Conservation (phyloP, 2,888 invertebrate genomes). For the Meiosimyza platycephala region DNA sequence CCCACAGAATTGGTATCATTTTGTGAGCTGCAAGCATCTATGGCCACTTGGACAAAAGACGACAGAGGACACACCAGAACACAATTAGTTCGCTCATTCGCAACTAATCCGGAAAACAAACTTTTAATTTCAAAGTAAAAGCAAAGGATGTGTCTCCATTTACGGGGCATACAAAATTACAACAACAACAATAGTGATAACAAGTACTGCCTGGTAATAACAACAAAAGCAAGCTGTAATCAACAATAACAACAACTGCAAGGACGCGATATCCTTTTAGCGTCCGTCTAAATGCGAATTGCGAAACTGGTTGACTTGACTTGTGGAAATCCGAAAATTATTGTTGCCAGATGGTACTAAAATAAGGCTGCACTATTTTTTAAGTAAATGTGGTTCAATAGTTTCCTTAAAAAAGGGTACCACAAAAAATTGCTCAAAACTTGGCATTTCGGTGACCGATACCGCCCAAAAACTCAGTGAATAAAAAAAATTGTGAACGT, state of each 20-base stretch:
- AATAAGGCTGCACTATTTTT: not conserved
- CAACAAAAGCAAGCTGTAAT: slow-evolving; percentile 7
- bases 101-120: slow-evolving; percentile 35
- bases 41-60: not conserved
- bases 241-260: slow-evolving; percentile 22
- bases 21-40: not conserved
- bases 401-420: not conserved
- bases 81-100: slow-evolving; percentile 25
- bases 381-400: not conserved
- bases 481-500: no score
- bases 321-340: not conserved
- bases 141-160: slow-evolving; percentile 21
- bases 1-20: slow-evolving; percentile 28
- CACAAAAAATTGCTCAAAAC: no score
- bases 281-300: not conserved
- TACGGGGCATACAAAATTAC: slow-evolving; percentile 21
- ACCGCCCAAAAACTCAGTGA: no score
- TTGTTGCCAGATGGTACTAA: slow-evolving; percentile 6
- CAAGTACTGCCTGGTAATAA: slow-evolving; percentile 16
- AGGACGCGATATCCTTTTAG: slow-evolving; percentile 19
- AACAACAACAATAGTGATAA: slow-evolving; percentile 14
- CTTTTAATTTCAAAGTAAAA: slow-evolving; percentile 29
- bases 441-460: no score
- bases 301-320: slow-evolving; percentile 6
- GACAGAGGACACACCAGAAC: slow-evolving; percentile 3